These are phyloP conservation scores for Ichneumon xanthorius DNA, from an alignment of 2,888 invertebrate genomes.

Conservation along the genomic window DNA sequence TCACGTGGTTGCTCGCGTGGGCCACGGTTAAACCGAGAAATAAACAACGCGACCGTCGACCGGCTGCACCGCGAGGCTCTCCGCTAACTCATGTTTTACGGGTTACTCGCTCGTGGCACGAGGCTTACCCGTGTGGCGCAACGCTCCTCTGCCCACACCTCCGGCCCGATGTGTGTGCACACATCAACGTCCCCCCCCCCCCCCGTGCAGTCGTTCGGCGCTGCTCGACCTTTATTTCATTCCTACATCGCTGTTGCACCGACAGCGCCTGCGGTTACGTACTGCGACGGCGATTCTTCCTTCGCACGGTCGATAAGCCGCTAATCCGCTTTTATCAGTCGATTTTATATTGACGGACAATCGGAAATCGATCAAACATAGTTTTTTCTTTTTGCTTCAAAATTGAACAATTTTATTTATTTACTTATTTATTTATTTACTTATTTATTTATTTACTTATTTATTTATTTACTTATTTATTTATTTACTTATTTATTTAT, in stretches of 20 bases:
- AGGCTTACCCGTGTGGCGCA: conserved; percentile 21
- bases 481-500: too few relatives aligned
- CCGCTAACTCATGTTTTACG: conserved; percentile 60
- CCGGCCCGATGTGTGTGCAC: conserved; percentile 9
- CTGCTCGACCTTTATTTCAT: conserved; percentile 60
- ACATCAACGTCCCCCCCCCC: conserved; percentile 18
- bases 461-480: too few relatives aligned
- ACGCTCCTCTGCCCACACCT: conserved; percentile 31
- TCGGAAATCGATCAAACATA: background rate
- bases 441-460: too few relatives aligned
- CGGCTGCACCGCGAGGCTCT: background rate
- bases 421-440: too few relatives aligned
- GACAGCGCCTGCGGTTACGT: conserved; percentile 21
- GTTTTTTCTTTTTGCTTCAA: too few relatives aligned
- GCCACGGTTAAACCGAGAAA: conserved; percentile 50
- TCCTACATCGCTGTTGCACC: conserved; percentile 24
- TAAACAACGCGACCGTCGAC: conserved; percentile 60
- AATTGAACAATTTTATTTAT: background rate
- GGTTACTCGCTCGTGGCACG: conserved; percentile 41
- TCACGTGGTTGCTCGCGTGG: conserved; percentile 27
- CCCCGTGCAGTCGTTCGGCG: conserved; percentile 25
- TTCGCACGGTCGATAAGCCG: conserved; percentile 7
- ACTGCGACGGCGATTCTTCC: conserved; percentile 18
- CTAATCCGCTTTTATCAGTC: background rate
- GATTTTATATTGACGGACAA: background rate